Percentiles rank a stretch among this genome's conserved stretches.
Evolutionary conservation across 2,113 vertebrate genomes (phyloP).

Genomic region (Parotia lawesii): DNA sequence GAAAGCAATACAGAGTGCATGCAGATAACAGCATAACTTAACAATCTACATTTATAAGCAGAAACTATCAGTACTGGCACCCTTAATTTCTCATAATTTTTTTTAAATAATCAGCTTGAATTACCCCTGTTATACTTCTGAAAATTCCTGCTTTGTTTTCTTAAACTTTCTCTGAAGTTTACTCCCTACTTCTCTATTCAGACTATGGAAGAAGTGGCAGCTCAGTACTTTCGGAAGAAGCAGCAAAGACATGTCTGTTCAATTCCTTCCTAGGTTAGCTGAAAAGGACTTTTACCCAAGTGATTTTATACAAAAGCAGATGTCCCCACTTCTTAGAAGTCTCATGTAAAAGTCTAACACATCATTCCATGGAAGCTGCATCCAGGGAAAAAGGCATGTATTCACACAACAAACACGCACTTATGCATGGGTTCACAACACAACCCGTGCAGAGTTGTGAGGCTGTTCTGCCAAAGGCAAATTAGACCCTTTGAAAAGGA

Average conservation of each 20-base stretch:
- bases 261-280: background rate
- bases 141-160: background rate
- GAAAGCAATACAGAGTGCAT: background rate
- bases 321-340: background rate
- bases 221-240: background rate
- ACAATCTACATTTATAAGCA: background rate
- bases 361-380: background rate
- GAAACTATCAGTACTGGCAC: background rate
- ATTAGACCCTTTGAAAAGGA: background rate
- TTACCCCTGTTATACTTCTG: background rate
- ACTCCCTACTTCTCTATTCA: background rate
- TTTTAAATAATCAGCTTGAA: background rate
- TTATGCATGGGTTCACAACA: background rate
- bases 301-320: conserved; percentile 13
- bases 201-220: background rate
- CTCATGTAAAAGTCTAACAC: background rate
- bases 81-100: background rate
- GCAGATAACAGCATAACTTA: background rate
- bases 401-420: background rate
- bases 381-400: conserved; percentile 13
- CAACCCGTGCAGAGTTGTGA: background rate
- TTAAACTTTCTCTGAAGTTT: background rate
- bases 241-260: background rate
- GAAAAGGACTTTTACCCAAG: background rate
- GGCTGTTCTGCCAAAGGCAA: conserved; percentile 13